These are phyloP conservation scores for Platycnemis pennipes DNA, from an alignment of 2,888 invertebrate genomes.

Conservation along the genomic window DNA sequence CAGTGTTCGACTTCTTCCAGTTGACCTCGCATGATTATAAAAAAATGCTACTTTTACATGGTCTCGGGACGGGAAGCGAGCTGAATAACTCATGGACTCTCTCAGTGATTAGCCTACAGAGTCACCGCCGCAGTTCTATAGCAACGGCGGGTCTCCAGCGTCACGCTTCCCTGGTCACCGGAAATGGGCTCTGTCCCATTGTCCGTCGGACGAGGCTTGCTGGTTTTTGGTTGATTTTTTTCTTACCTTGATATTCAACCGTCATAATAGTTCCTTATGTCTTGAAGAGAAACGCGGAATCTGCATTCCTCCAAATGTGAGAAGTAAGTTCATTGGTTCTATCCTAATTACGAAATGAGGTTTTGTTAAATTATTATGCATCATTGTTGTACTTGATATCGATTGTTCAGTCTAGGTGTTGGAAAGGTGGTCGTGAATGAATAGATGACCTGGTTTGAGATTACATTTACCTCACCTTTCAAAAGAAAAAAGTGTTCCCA, in stretches of 20 bases:
- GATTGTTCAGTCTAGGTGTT: no score
- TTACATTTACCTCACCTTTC: no score
- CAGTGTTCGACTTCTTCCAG: not conserved
- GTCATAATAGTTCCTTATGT: not conserved
- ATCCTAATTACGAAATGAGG: no score
- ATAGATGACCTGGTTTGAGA: no score
- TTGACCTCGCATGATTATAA: not conserved
- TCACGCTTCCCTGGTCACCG: not conserved
- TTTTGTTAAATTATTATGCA: no score
- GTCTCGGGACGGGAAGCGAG: conserved; percentile 15
- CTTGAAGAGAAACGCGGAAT: no score
- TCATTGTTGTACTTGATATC: no score
- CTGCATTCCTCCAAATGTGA: no score
- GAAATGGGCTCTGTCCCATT: conserved; percentile 7
- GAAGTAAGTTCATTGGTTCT: no score
- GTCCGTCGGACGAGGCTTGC: not conserved
- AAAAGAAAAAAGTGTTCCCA: not conserved
- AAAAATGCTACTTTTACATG: not conserved
- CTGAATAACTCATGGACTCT: conserved; percentile 3
- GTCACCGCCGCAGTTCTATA: not conserved
- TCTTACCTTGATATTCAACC: not conserved
- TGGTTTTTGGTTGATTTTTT: not conserved
- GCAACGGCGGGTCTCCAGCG: not conserved
- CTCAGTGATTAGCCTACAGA: not conserved
- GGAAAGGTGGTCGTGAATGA: no score